Conservation (phyloP, 2,113 vertebrate genomes). For the Dolichotis patagonum region DNA sequence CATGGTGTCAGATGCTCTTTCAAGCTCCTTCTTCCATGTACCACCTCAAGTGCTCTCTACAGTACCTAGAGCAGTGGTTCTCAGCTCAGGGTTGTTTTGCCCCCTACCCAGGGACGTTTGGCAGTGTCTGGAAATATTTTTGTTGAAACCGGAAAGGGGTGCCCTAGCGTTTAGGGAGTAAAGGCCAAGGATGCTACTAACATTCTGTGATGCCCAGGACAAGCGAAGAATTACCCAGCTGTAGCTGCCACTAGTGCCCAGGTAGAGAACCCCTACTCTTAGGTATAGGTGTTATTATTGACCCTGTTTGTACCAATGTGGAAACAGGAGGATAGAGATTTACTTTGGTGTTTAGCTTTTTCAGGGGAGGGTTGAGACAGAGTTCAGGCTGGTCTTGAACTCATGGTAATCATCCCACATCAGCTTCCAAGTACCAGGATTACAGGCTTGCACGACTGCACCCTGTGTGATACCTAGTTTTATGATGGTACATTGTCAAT, state of each 20-base stretch:
- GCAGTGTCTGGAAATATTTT: neutral
- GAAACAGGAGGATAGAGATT: neutral
- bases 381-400: neutral
- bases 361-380: neutral
- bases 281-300: neutral
- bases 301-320: neutral
- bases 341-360: neutral
- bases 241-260: neutral
- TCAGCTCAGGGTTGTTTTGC: neutral
- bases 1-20: neutral
- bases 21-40: neutral
- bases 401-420: neutral
- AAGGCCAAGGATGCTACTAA: neutral
- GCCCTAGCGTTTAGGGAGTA: neutral
- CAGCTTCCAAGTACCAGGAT: neutral
- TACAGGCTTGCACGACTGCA: neutral
- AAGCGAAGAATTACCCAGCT: neutral
- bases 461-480: neutral
- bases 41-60: neutral
- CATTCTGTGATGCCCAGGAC: neutral
- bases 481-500: neutral
- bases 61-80: neutral
- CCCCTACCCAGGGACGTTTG: neutral
- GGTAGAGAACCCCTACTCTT: neutral
- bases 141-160: neutral